Evolutionary conservation across 2,113 vertebrate genomes (phyloP), one percentile per base, ranked within the genome.

Genomic region (Cyanistes caeruleus): DNA sequence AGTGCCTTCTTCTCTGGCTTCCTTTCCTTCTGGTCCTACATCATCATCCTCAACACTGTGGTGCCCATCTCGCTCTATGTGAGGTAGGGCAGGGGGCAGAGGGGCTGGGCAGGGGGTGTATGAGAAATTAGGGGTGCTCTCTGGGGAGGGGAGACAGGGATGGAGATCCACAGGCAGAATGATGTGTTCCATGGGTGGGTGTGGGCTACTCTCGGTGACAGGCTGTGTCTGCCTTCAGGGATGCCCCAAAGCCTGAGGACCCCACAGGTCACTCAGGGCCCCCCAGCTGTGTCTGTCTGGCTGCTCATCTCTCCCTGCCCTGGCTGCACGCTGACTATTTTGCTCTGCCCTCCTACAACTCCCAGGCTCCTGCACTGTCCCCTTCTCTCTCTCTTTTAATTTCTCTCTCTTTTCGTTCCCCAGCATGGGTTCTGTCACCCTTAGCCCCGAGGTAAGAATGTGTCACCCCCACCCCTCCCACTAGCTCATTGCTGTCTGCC

Each of bases 21-120:
- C 97, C 98, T 99, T 88, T 99, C 99, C 85, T 99, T 99, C 98
- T 99, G 99, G 99, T 99, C 99, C 55, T 99, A 99, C 68, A 98
- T 99, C 97, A 99, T 99, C 98, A 99, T 99, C 97, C 99, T 99
- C 95, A 99, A 99, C 98, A 99, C 99, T 8, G 99, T 99, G 37
- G 99, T 99, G 97, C 99, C 99, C 95, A 99, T 99, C 85, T 99
- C 99, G 0, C 98, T 99, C 17, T 99, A 99, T 7, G 99, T 99
- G 95, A 99, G 99, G 99, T 99, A 97, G 25, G 98, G 39, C 73
- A 49, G 49, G 80, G 41, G 31, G 30, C 37, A 1, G 5, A 60
- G 64, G 76, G 79, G 74, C 65, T 15, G 64, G 80, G 63, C 25
- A 39, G 49, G n/a, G 68, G 15, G 1, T 13, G 27, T 8, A 22